Percentiles rank a stretch among this genome's conserved stretches.
Conservation (phyloP, 2,797 vertebrate genomes). For the Cephalopachus bancanus region DNA sequence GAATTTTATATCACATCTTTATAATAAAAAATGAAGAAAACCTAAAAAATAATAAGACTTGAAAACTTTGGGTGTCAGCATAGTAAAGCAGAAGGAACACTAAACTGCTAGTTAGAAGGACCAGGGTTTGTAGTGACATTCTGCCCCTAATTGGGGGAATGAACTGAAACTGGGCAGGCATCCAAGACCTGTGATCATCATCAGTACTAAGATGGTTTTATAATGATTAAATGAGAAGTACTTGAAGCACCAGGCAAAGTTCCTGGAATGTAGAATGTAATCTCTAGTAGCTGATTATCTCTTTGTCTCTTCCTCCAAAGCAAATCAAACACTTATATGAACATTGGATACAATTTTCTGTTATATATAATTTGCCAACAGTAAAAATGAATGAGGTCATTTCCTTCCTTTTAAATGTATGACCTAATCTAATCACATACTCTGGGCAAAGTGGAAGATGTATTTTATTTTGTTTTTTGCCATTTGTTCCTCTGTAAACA, state of each 20-base stretch:
- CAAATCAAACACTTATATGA: background rate
- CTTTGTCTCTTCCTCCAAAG: background rate
- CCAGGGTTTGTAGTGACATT: background rate
- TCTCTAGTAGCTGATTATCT: background rate
- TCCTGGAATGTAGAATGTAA: background rate
- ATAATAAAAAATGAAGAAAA: too few species aligned
- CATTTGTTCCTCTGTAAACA: conserved; percentile 48
- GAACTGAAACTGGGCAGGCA: background rate
- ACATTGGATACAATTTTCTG: background rate
- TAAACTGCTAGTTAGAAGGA: background rate
- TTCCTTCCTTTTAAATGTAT: background rate
- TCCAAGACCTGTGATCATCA: background rate
- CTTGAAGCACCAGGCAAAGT: background rate
- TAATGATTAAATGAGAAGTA: background rate
- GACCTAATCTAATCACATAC: background rate
- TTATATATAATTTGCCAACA: background rate
- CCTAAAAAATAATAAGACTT: background rate
- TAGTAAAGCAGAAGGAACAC: background rate
- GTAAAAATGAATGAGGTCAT: background rate
- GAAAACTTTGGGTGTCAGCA: background rate
- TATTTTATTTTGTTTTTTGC: background rate
- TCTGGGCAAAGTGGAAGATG: conserved; percentile 39
- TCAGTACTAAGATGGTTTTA: background rate
- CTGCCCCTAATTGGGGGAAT: background rate
- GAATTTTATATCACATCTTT: too few species aligned